Conservation (phyloP, 92 coral and sea anemone species). For the Palythoa grandiflora region DNA sequence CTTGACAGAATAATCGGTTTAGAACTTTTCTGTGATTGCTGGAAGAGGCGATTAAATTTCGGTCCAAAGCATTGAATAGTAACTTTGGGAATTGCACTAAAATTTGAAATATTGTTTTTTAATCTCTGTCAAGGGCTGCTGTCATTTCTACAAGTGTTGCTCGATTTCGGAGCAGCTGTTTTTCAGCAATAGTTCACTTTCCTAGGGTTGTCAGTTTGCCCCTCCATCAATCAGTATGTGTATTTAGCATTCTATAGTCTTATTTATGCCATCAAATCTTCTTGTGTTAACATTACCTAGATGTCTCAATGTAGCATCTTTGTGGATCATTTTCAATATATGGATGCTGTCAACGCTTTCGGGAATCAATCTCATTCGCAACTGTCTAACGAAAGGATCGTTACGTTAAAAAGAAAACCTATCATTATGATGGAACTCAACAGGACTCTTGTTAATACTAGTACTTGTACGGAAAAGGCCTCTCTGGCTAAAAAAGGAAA, state of each 20-base stretch:
- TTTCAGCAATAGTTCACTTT: conserved; percentile 67
- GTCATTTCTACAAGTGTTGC: conserved; percentile 47
- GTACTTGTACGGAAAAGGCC: conserved; percentile 21
- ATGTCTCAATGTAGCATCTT: conserved; percentile 74
- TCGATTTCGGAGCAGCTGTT: conserved; percentile 48
- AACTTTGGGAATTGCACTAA: neutral
- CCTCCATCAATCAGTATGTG: conserved; percentile 80
- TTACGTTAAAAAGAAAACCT: neutral
- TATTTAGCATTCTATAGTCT: conserved; percentile 90
- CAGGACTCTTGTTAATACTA: conserved; percentile 23
- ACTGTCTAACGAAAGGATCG: conserved; percentile 39
- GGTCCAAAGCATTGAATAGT: neutral
- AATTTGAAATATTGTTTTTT: conserved; percentile 37
- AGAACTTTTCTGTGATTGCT: neutral
- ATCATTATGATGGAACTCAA: conserved; percentile 24
- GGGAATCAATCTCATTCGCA: conserved; percentile 25
- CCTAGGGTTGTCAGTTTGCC: conserved; percentile 80
- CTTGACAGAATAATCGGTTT: neutral
- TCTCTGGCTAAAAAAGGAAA: neutral
- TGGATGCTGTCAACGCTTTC: conserved; percentile 40
- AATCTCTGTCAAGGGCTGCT: conserved; percentile 22
- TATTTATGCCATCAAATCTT: conserved; percentile 71
- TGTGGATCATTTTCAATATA: conserved; percentile 60
- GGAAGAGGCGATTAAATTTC: neutral
- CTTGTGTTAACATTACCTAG: conserved; percentile 76